These are phyloP conservation scores for Acanthurus lineatus DNA, from an alignment of 2,797 vertebrate species.

Conservation along the genomic window DNA sequence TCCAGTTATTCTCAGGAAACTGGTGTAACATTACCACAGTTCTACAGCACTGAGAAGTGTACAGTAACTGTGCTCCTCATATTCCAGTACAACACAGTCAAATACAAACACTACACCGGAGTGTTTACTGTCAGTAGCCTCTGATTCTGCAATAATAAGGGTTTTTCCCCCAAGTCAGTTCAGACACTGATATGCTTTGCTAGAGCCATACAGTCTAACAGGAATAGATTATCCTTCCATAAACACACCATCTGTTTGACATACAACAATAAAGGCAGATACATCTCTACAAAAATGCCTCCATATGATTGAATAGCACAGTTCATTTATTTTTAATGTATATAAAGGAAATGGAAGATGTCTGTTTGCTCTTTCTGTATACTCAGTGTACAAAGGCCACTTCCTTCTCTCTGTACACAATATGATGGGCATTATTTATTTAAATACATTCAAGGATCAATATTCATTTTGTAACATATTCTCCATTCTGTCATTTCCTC, in stretches of 20 bases:
- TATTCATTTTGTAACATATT: constrained; percentile 70
- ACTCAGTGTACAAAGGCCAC: constrained; percentile 58
- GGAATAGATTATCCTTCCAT: constrained; percentile 23
- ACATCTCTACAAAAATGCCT: constrained; percentile 54
- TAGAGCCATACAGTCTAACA: constrained; percentile 9
- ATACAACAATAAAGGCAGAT: constrained; percentile 44
- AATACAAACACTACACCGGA: constrained; percentile 57
- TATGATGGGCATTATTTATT: constrained; percentile 79
- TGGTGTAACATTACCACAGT: constrained; percentile 53
- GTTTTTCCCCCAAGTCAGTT: constrained; percentile 9
- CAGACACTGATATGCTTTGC: constrained; percentile 22
- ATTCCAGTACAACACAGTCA: constrained; percentile 48
- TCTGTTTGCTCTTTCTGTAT: constrained; percentile 68
- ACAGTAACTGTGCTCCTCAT: constrained; percentile 44
- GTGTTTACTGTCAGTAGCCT: constrained; percentile 32
- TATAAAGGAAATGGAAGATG: constrained; percentile 64
- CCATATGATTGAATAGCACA: constrained; percentile 53
- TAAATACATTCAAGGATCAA: constrained; percentile 69
- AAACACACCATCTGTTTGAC: constrained; percentile 44
- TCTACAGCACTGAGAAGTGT: constrained; percentile 29
- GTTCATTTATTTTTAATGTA: constrained; percentile 80
- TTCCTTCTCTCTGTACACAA: constrained; percentile 43
- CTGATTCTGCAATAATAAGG: constrained; percentile 7
- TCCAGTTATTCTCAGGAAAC: constrained; percentile 55
- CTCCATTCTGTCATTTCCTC: constrained; percentile 44